Percentiles rank a stretch among this genome's conserved stretches.
Evolutionary conservation across 2,113 vertebrate genomes (phyloP).

Genomic region (Bubo blakistoni): DNA sequence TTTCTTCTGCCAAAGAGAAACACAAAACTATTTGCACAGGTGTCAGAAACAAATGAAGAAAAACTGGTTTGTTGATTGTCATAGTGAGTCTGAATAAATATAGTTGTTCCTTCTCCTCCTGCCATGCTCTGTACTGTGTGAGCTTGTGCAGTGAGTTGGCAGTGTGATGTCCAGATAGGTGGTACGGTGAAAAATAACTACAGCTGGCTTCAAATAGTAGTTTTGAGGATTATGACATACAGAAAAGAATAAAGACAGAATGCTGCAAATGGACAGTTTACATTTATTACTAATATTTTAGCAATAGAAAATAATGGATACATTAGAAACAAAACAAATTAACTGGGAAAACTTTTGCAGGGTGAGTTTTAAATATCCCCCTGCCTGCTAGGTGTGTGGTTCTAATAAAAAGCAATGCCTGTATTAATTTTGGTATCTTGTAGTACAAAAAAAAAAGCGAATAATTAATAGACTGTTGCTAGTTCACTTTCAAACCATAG

Average conservation of each 20-base stretch:
- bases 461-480: background rate
- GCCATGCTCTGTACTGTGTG: background rate
- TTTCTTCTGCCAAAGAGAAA: background rate
- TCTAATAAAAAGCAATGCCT: background rate
- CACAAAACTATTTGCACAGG: constrained; percentile 5
- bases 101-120: background rate
- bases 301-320: background rate
- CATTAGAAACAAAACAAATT: background rate
- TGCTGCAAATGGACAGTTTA: background rate
- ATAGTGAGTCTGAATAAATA: background rate
- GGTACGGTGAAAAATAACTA: background rate
- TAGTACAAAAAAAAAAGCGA: background rate
- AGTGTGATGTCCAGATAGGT: background rate
- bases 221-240: background rate
- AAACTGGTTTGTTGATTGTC: constrained; percentile 63
- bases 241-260: background rate
- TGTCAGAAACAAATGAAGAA: constrained; percentile 36
- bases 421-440: background rate
- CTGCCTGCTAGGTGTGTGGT: background rate
- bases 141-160: background rate
- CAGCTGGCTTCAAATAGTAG: background rate
- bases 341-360: background rate
- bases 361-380: background rate
- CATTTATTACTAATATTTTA: background rate
- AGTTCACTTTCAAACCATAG: background rate